Conservation (phyloP, 1,140 invertebrate genomes). For the Aradophagus sp. region DNA sequence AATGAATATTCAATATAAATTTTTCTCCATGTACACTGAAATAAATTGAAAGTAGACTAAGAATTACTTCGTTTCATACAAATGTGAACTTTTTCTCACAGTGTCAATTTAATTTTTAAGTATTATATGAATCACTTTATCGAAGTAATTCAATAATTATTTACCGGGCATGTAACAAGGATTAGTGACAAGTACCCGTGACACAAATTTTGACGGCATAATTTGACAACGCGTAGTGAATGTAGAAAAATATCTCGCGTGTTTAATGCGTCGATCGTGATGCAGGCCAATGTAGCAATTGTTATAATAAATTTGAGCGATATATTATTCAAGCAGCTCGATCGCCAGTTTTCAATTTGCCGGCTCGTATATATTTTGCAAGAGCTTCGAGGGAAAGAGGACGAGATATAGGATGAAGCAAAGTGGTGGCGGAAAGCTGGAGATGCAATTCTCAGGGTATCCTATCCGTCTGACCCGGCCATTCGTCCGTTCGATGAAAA, state of each 20-base stretch:
- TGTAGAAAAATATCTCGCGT: constrained; percentile 35
- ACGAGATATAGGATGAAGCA: constrained; percentile 32
- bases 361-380: constrained; percentile 73
- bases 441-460: constrained; percentile 72
- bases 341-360: constrained; percentile 75
- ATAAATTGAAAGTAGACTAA: too few relatives aligned
- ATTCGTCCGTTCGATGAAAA: constrained; percentile 69
- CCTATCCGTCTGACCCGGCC: constrained; percentile 60
- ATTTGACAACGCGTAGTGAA: background rate
- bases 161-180: too few relatives aligned
- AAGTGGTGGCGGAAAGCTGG: constrained; percentile 43
- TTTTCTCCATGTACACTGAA: too few relatives aligned
- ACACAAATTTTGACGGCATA: too few relatives aligned
- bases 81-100: too few relatives aligned
- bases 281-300: constrained; percentile 70
- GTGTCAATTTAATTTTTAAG: too few relatives aligned
- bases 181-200: too few relatives aligned
- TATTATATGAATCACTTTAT: background rate
- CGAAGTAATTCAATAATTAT: background rate
- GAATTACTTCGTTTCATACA: too few relatives aligned
- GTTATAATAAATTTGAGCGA: constrained; percentile 75
- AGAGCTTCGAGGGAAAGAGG: constrained; percentile 50
- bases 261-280: constrained; percentile 59
- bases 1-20: too few relatives aligned
- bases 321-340: constrained; percentile 75